Conservation (phyloP, 1,140 invertebrate genomes). For the Zaprionus davidi region DNA sequence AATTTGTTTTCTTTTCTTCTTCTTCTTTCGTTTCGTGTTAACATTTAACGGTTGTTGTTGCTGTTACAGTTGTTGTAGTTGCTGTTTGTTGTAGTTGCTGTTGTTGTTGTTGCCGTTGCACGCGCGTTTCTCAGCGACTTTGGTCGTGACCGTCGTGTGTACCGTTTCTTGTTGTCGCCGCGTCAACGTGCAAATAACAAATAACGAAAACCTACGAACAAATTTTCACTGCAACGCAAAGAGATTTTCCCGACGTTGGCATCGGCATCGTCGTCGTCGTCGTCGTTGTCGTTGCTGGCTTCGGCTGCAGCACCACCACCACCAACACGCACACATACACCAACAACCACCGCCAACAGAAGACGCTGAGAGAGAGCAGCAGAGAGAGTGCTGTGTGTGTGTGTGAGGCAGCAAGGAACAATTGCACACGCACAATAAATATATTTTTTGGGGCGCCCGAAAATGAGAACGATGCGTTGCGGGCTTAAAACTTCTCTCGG, state of each 20-base stretch:
- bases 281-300: slow-evolving; percentile 36
- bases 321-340: slow-evolving; percentile 33
- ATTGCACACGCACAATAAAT: slow-evolving; percentile 40
- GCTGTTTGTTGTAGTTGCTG: slow-evolving; percentile 43
- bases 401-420: slow-evolving; percentile 14
- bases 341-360: slow-evolving; percentile 35
- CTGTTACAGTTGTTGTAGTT: slow-evolving; percentile 4
- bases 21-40: slow-evolving; percentile 34
- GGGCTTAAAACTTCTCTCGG: slow-evolving; percentile 20
- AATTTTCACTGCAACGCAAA: slow-evolving; percentile 75
- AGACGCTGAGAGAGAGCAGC: slow-evolving; percentile 16
- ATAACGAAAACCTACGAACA: slow-evolving; percentile 82
- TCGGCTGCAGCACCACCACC: slow-evolving; percentile 59
- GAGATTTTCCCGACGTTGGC: slow-evolving; percentile 74
- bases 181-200: slow-evolving; percentile 83
- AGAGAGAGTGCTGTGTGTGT: slow-evolving; percentile 17
- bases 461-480: slow-evolving; percentile 14
- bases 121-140: slow-evolving; percentile 46
- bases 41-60: slow-evolving; percentile 41
- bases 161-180: slow-evolving; percentile 70
- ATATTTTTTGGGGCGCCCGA: slow-evolving; percentile 31
- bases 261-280: slow-evolving; percentile 30
- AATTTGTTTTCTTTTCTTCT: slow-evolving; percentile 18
- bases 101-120: slow-evolving; percentile 49
- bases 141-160: slow-evolving; percentile 35